Evolutionary conservation across 2,888 invertebrate species (phyloP).

Genomic region (Petrolisthes manimaculis): DNA sequence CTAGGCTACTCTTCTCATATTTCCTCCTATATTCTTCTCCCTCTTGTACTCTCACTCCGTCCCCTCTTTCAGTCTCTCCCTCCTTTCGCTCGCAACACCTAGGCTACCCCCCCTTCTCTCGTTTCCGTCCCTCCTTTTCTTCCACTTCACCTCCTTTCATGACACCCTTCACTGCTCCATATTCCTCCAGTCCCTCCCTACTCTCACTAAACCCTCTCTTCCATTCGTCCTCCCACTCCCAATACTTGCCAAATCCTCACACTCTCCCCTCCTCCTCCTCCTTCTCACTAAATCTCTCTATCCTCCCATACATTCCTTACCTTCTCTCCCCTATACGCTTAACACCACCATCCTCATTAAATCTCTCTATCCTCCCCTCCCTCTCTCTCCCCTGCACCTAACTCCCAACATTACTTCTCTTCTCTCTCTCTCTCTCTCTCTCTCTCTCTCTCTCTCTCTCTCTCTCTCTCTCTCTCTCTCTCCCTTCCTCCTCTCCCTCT

Average conservation of each 20-base stretch:
- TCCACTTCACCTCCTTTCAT: too few relatives aligned
- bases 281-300: neutral
- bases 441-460: slow-evolving; percentile 19
- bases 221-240: too few relatives aligned
- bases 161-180: neutral
- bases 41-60: neutral
- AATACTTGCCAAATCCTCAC: neutral
- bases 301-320: neutral
- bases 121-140: neutral
- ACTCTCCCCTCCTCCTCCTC: neutral
- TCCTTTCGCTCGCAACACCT: neutral
- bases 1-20: too few relatives aligned
- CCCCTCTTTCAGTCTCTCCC: neutral
- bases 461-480: slow-evolving; percentile 1
- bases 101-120: neutral
- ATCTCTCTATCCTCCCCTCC: neutral
- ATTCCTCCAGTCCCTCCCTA: neutral
- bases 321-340: neutral
- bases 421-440: neutral
- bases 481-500: neutral
- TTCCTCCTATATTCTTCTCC: neutral
- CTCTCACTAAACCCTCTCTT: neutral
- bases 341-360: neutral
- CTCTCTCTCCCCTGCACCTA: neutral
- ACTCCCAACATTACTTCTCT: neutral